phyloP scores from a whole-genome alignment of 2,113 vertebrate genomes.

The Nestor notabilis region DNA sequence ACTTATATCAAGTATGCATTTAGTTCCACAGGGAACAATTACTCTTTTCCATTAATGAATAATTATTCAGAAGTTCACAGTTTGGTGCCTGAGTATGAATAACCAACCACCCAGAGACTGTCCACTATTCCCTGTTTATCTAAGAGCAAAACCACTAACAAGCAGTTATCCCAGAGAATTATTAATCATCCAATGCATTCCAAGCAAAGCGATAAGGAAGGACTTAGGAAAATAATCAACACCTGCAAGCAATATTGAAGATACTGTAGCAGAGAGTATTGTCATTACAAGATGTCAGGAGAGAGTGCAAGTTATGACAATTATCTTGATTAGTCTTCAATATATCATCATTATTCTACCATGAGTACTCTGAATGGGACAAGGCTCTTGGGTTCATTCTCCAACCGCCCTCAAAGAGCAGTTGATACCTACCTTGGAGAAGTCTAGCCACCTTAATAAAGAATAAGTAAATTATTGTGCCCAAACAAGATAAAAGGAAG shows the following conservation, averaged over 20 bases:
- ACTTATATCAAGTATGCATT: not conserved
- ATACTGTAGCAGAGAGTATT: not conserved
- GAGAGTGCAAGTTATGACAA: not conserved
- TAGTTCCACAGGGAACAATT: not conserved
- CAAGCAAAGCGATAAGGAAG: not conserved
- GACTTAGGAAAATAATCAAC: not conserved
- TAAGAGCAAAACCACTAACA: not conserved
- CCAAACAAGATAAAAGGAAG: not conserved
- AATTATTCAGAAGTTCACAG: not conserved
- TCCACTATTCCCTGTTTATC: not conserved
- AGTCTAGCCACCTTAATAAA: not conserved
- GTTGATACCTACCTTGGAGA: not conserved
- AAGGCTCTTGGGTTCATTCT: not conserved
- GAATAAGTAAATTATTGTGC: not conserved
- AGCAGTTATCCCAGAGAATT: not conserved
- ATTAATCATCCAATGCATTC: not conserved
- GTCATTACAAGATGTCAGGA: not conserved
- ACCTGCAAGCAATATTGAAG: not conserved
- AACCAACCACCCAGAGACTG: not conserved
- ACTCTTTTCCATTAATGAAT: not conserved
- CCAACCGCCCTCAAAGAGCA: not conserved
- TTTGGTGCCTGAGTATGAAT: not conserved
- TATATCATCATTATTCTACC: not conserved
- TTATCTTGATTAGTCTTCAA: not conserved
- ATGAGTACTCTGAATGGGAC: not conserved